Percentiles rank a stretch among this genome's conserved stretches.
Evolutionary conservation across 2,888 invertebrate genomes (phyloP).

Genomic region (Lamproptera curius): DNA sequence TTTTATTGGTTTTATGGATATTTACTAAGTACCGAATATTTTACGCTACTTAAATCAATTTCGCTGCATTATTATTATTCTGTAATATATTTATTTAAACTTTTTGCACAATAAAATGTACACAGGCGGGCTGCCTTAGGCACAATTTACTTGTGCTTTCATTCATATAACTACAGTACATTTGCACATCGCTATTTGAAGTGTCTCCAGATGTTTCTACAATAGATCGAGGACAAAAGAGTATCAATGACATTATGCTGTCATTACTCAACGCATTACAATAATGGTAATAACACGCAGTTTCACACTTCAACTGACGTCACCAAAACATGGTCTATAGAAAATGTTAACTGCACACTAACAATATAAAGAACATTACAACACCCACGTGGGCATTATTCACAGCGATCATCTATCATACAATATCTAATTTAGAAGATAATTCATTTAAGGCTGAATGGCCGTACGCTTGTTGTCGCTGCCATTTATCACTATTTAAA

Average conservation of each 20-base stretch:
- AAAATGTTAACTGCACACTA: neutral
- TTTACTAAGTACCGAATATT: too few relatives aligned
- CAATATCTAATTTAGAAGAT: constrained; percentile 20
- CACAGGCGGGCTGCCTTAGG: neutral
- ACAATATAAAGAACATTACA: neutral
- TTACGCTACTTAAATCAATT: too few relatives aligned
- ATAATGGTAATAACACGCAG: neutral
- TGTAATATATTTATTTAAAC: too few relatives aligned
- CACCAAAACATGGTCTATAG: neutral
- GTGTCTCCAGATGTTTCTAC: neutral
- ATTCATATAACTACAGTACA: neutral
- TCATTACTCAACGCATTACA: neutral
- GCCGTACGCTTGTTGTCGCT: constrained; percentile 28
- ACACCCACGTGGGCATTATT: constrained; percentile 10
- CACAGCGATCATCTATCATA: constrained; percentile 2
- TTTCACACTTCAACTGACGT: neutral
- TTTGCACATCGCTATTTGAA: neutral
- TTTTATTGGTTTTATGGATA: too few relatives aligned
- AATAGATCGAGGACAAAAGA: neutral
- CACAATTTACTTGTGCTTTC: neutral
- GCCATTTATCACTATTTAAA: constrained; percentile 43
- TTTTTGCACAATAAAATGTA: too few relatives aligned
- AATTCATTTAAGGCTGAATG: constrained; percentile 24
- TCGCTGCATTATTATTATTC: neutral
- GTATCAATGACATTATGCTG: neutral